Evolutionary conservation across 1,140 invertebrate species (phyloP).

Genomic region (Brachionus paranguensis): DNA sequence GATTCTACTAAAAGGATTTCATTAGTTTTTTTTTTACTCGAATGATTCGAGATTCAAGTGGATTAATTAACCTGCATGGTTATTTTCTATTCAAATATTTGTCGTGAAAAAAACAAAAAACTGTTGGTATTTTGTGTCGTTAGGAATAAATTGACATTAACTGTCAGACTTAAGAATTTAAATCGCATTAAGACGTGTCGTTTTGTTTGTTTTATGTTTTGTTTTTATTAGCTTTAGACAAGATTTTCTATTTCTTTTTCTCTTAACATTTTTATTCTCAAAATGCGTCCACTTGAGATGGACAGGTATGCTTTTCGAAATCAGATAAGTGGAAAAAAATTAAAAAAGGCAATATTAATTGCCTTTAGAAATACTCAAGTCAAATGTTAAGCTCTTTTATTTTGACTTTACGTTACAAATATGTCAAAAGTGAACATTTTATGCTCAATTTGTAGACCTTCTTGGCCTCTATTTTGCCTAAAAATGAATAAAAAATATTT

Average conservation of each 20-base stretch:
- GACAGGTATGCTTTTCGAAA: neutral
- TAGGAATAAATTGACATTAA: neutral
- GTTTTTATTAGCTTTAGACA: neutral
- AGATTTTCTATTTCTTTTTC: neutral
- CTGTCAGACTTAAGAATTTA: constrained; percentile 15
- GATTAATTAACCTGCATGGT: neutral
- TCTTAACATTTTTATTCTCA: neutral
- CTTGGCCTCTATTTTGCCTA: neutral
- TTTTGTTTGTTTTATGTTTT: constrained; percentile 26
- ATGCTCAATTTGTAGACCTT: neutral
- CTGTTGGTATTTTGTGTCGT: neutral
- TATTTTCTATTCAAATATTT: constrained; percentile 11
- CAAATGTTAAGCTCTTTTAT: neutral
- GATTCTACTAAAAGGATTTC: neutral
- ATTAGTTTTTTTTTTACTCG: neutral
- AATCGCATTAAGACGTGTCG: constrained; percentile 22
- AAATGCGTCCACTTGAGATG: neutral
- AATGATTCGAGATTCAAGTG: neutral
- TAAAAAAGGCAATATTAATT: neutral
- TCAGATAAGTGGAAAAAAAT: neutral
- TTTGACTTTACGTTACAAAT: neutral
- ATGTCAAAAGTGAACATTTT: neutral
- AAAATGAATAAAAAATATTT: neutral
- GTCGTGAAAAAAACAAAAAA: neutral
- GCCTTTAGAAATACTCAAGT: neutral